These are phyloP conservation scores for Pseudomyrmex sp. DNA, from an alignment of 1,140 invertebrate species.

Conservation along the genomic window DNA sequence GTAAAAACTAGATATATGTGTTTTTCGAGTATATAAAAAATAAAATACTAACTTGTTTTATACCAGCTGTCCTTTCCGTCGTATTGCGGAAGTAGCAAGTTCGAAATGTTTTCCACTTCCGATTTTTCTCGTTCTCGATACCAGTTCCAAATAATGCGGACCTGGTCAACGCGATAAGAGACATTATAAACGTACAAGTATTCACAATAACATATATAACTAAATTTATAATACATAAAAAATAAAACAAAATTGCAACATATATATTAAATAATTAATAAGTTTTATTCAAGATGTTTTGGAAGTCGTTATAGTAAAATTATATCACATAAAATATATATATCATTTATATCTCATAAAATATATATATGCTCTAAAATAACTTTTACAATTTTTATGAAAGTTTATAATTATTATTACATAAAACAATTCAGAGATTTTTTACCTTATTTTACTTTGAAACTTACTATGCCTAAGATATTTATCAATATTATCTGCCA, in stretches of 20 bases:
- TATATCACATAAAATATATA: not conserved
- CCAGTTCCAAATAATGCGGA: conserved; percentile 71
- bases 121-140: conserved; percentile 64
- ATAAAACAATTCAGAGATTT: not conserved
- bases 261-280: not conserved
- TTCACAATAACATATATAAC: too few relatives aligned
- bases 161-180: conserved; percentile 46
- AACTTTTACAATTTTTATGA: not conserved
- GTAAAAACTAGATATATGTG: not conserved
- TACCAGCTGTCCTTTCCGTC: conserved; percentile 57
- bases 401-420: not conserved
- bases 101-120: conserved; percentile 71
- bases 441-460: not conserved
- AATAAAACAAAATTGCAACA: not conserved
- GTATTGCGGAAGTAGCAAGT: conserved; percentile 58
- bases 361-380: not conserved
- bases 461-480: conserved; percentile 24
- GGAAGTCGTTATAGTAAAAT: too few relatives aligned
- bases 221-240: not conserved
- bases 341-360: not conserved
- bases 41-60: conserved; percentile 57
- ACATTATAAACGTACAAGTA: too few relatives aligned
- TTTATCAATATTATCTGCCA: conserved; percentile 30
- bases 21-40: not conserved
- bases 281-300: too few relatives aligned